These are phyloP conservation scores for Cepphus grylle DNA, from an alignment of 2,113 vertebrate genomes.

Conservation along the genomic window DNA sequence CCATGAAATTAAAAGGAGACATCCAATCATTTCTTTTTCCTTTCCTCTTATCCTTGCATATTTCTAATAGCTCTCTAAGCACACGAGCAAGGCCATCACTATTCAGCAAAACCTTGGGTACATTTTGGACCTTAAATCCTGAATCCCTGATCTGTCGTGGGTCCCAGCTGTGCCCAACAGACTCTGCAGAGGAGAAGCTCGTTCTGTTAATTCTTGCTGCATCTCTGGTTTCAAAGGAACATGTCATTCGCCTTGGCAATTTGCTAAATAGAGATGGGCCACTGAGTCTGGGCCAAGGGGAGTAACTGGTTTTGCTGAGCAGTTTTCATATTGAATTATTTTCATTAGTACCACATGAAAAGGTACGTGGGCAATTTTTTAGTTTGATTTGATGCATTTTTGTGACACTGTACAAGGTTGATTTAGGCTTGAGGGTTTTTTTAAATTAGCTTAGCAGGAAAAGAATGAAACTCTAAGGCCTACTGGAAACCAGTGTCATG, in stretches of 20 bases:
- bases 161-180: neutral
- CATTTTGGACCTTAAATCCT: neutral
- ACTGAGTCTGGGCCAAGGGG: neutral
- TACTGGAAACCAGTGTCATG: neutral
- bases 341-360: neutral
- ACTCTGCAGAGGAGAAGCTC: neutral
- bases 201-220: neutral
- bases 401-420: neutral
- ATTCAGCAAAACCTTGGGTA: neutral
- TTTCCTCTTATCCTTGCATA: neutral
- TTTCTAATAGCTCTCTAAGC: neutral
- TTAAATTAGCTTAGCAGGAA: neutral
- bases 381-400: neutral
- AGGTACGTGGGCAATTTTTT: neutral
- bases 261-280: neutral
- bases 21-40: neutral
- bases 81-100: neutral
- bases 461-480: neutral
- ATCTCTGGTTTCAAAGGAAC: neutral
- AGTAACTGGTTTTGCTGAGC: neutral
- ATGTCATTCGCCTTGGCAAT: neutral
- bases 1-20: neutral
- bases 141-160: neutral
- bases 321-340: neutral
- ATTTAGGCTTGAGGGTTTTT: neutral